Evolutionary conservation across 2,113 vertebrate species (phyloP), one percentile per base, ranked within the genome.

Genomic region (Elephas maximus): DNA sequence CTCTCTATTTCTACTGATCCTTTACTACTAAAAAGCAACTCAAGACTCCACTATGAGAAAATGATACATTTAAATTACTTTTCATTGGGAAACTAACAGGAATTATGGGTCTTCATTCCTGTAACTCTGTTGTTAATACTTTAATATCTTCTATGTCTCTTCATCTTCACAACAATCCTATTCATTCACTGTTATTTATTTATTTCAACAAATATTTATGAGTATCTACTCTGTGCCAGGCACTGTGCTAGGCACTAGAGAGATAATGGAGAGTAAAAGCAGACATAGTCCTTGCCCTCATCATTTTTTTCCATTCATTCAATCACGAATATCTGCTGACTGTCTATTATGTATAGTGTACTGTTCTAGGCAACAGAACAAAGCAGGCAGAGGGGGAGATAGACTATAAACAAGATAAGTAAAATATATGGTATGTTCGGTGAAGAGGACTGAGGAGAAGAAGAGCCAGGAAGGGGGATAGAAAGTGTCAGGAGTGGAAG

Each of bases 11-110:
- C 65, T 80, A 4, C 74, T 87, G 67, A 30, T n/a, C 30, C 41
- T 92, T 94, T 21, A n/a, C 44, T 80, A 37, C 45, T 88, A 69
- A 93, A 96, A 93, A 62, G 37, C 67, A 85, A 82, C 57, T 85
- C 48, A 93, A 91, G 45, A 51, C 8, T 65, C 18, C 18, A 0
- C 62, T 65, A 21, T 78, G 41, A 95, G 69, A 69, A 87, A 92
- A n/a, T n/a, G 53, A 62, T 90, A 60, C 41, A 87, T 90, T 92
- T 83, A 83, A 63, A 62, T 73, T 89, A 57, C 57, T 89, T 78
- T 93, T 60, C 30, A n/a, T 73, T 90, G 45, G 41, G 24, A 28
- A 88, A 57, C 71, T 57, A 78, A 83, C 37, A 90, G 26, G n/a
- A 71, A 87, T 67, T 89, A 67, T 60, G 73, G 15, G 53, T 84